These are phyloP conservation scores for Scytalopus superciliaris DNA, from an alignment of 2,113 vertebrate genomes.

Conservation along the genomic window DNA sequence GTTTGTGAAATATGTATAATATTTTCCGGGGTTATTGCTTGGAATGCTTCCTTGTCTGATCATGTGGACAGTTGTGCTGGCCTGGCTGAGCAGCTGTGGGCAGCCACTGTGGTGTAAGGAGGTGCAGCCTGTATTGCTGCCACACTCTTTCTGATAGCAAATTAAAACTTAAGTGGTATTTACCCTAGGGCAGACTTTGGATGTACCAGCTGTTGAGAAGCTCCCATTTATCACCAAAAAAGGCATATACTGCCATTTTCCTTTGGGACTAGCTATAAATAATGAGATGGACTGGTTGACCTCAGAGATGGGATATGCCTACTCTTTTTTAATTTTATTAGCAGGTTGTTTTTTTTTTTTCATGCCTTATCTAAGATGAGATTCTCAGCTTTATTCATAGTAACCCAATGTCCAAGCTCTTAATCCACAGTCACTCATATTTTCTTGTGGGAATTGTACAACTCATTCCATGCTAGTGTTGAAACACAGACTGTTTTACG, in stretches of 20 bases:
- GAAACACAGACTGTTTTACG: not conserved
- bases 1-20: not conserved
- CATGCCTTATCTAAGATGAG: not conserved
- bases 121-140: not conserved
- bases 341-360: not conserved
- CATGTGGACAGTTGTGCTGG: not conserved
- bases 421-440: not conserved
- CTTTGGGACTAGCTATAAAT: slow-evolving; percentile 35
- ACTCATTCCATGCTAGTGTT: not conserved
- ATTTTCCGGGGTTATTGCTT: not conserved
- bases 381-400: slow-evolving; percentile 29
- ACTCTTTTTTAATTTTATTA: not conserved
- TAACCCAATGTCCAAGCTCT: not conserved
- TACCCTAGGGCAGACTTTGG: not conserved
- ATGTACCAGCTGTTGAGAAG: not conserved
- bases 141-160: not conserved
- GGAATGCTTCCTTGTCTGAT: not conserved
- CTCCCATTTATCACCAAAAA: slow-evolving; percentile 39
- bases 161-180: not conserved
- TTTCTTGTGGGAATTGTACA: slow-evolving; percentile 40
- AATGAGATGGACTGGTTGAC: not conserved
- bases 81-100: not conserved
- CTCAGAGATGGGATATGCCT: not conserved
- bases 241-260: slow-evolving; percentile 30
- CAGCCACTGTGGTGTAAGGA: not conserved